These are phyloP conservation scores for Thymallus thymallus DNA, from an alignment of 2,113 vertebrate species.

Conservation along the genomic window DNA sequence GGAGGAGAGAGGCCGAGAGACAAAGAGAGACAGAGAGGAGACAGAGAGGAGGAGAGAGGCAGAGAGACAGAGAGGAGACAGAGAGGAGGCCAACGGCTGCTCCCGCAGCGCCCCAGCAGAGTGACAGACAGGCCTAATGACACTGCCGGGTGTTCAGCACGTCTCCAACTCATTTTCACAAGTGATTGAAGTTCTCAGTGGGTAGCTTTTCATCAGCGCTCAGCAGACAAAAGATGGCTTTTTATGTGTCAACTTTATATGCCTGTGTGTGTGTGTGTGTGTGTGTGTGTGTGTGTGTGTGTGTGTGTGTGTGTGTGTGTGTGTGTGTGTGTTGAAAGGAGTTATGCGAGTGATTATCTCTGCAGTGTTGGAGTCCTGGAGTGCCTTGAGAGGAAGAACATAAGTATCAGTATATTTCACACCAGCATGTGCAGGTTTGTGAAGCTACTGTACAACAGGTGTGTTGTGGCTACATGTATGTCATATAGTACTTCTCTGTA, in stretches of 20 bases:
- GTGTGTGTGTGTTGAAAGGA: conserved; percentile 19
- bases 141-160: conserved; percentile 58
- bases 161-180: conserved; percentile 66
- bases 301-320: conserved; percentile 18
- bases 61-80: background rate
- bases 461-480: background rate
- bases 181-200: conserved; percentile 73
- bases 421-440: conserved; percentile 29
- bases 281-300: conserved; percentile 22
- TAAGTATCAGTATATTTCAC: conserved; percentile 19
- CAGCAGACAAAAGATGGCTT: conserved; percentile 65
- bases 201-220: conserved; percentile 71
- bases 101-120: conserved; percentile 38
- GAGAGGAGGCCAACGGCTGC: conserved; percentile 27
- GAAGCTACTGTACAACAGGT: background rate
- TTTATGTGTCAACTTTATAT: conserved; percentile 55
- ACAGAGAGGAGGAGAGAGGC: background rate
- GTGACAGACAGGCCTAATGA: conserved; percentile 72
- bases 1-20: background rate
- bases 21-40: background rate
- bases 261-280: conserved; percentile 27
- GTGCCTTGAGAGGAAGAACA: conserved; percentile 53
- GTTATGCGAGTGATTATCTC: conserved; percentile 50
- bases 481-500: background rate
- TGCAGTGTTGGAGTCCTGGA: conserved; percentile 44